Percentiles rank a stretch among this genome's conserved stretches.
Conservation (phyloP, 2,113 vertebrate species). For the Melanerpes formicivorus region DNA sequence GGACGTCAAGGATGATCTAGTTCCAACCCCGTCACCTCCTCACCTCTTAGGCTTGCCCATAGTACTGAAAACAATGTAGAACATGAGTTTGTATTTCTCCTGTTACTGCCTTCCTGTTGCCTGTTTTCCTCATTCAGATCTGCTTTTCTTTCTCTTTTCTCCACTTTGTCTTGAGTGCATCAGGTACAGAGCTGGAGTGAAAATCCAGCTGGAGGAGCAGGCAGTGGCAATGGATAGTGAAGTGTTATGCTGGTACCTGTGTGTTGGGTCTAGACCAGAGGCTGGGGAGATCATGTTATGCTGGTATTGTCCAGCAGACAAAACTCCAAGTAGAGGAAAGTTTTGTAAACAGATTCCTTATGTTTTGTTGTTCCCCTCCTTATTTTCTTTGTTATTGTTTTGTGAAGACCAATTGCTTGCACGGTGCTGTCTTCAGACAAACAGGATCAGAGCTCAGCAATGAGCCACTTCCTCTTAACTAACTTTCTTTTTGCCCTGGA, state of each 20-base stretch:
- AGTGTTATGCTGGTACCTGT: fast-evolving
- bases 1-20: no score
- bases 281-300: neutral
- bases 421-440: neutral
- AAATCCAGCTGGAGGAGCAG: neutral
- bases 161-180: neutral
- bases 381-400: neutral
- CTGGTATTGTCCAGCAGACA: neutral
- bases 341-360: neutral
- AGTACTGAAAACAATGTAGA: neutral
- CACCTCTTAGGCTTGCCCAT: neutral
- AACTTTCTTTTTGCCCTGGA: neutral
- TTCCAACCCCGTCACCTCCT: neutral
- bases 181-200: fast-evolving
- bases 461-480: neutral
- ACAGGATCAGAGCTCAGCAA: neutral
- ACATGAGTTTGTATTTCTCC: neutral
- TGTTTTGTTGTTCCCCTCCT: neutral
- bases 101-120: neutral
- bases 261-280: neutral
- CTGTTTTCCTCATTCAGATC: neutral
- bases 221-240: neutral
- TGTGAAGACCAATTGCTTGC: neutral
- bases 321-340: neutral
- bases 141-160: neutral